phyloP scores from a whole-genome alignment of 2,113 vertebrate species.

The Pavo muticus region DNA sequence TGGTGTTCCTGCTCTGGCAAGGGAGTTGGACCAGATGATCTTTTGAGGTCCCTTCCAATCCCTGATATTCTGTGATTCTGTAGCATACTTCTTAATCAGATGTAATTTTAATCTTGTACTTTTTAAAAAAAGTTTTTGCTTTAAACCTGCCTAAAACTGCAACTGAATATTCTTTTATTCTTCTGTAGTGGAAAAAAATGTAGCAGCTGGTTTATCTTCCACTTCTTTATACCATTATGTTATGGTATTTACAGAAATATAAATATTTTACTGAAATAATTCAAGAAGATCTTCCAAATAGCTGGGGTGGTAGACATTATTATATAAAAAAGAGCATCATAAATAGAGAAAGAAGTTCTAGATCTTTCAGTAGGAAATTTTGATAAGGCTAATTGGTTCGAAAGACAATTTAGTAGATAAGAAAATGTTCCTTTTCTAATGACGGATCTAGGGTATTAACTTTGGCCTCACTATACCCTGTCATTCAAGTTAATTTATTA shows the following conservation, averaged over 20 bases:
- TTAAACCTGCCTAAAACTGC: background rate
- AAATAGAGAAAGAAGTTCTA: background rate
- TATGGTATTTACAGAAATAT: background rate
- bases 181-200: background rate
- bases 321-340: background rate
- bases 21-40: no score
- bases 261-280: background rate
- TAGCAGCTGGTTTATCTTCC: background rate
- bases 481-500: background rate
- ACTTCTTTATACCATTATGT: background rate
- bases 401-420: background rate
- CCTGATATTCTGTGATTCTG: no score
- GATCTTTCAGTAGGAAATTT: background rate
- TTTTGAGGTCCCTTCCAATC: no score
- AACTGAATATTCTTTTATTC: background rate
- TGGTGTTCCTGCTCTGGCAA: no score
- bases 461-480: background rate
- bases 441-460: background rate
- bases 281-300: background rate
- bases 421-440: background rate
- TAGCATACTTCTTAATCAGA: background rate
- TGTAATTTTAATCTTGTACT: background rate
- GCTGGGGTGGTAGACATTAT: background rate
- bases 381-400: background rate
- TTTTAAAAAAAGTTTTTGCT: background rate